Percentiles rank a stretch among this genome's conserved stretches.
These are phyloP conservation scores for Lepidonotus clava DNA, from an alignment of 2,888 invertebrate genomes.

Conservation along the genomic window DNA sequence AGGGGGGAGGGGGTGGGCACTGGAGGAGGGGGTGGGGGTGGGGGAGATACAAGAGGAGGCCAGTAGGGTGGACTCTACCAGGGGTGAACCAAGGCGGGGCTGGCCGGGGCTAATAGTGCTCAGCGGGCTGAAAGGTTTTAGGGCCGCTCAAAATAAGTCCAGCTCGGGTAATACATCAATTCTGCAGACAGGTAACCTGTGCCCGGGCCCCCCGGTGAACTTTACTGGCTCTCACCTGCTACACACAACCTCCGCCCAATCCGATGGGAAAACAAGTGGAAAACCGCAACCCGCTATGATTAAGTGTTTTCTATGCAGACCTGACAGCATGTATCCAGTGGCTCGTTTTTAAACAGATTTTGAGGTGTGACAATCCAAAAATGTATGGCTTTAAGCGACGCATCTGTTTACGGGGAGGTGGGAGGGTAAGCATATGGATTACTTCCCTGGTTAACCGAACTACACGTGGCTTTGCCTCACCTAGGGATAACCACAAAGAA, in stretches of 20 bases:
- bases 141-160: neutral
- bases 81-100: neutral
- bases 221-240: conserved; percentile 6
- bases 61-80: neutral
- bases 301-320: neutral
- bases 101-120: conserved; percentile 15
- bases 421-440: too few relatives aligned
- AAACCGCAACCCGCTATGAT: neutral
- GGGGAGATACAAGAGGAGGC: neutral
- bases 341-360: neutral
- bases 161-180: neutral
- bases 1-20: neutral
- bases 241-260: neutral
- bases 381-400: too few relatives aligned
- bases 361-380: neutral
- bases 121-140: conserved; percentile 22
- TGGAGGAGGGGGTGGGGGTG: neutral
- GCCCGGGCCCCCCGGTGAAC: neutral
- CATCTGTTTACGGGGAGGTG: too few relatives aligned
- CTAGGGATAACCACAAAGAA: too few relatives aligned
- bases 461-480: too few relatives aligned
- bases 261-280: neutral
- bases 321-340: neutral
- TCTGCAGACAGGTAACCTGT: neutral
- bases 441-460: too few relatives aligned